Evolutionary conservation across 64 coral and sea anemone species (phyloP), one percentile per base, ranked within the genome.

Genomic region (Pocillopora verrucosa): DNA sequence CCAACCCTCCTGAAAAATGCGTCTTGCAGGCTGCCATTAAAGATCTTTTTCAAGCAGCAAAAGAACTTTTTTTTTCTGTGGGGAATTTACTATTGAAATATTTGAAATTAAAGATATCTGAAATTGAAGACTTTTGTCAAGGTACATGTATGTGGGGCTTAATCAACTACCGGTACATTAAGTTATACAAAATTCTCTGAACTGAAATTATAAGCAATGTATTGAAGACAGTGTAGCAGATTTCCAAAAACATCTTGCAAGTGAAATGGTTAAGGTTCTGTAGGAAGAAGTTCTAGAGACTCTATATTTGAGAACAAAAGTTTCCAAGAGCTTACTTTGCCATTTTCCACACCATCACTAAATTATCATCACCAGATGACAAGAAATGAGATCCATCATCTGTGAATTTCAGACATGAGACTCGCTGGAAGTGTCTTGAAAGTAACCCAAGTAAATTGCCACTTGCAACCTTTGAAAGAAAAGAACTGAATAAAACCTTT

Each of bases 321-420:
- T 70, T 24, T 11, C 0, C 11, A n/a, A 70, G 11, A 60, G 38
- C 37, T 68, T 89, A 98, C 96, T 90, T 92, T 77, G 89, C 82
- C 84, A 98, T 78, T 57, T 83, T 72, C 96, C 96, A 98, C 3
- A 92, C 92, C 57, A 95, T 90, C 1, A 98, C 93, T 72, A 98
- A 77, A 86, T 98, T 98, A 41, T 98, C 96, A 85, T 98, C 91
- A 79, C 93, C 96, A 76, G 83, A 94, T 88, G 96, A 98, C 17
- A 98, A 57, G 35, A 98, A 90, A 65, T 95, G 93, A 19, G 93
- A 95, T 57, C 96, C 69, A 91, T 93, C 93, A 80, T 98, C 96
- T 17, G 84, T 98, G 58, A 98, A 98, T 13, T 67, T 91, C 60
- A 98, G 88, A 85, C 96, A 98, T 13, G 93, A 93, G n/a, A 98